Base-by-base conservation (phyloP, 2,113 vertebrate species). In the Rousettus leschenaultii region DNA sequence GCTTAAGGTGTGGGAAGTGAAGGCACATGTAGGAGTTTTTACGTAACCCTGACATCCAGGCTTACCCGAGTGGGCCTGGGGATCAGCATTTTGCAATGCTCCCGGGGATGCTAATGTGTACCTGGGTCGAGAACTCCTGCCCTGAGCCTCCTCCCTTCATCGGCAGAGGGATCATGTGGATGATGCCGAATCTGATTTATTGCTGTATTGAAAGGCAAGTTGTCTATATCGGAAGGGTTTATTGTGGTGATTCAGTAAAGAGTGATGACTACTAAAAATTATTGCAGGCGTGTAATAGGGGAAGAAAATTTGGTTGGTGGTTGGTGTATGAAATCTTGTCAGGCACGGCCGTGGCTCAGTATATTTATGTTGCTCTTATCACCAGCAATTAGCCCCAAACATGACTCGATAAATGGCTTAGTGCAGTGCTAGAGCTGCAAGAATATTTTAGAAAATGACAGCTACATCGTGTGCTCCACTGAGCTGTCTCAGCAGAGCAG, bases 331-430 rank as follows among this genome's bases (percentile, higher is more conserved):
- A 94, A 93, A 91, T 51, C 96, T 80, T 94, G 89, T 96, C 96
- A 86, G 94, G 86, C 89, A 51, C 53, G 95, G 85, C 89, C 95
- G 78, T 84, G 91, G 89, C 63, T 97, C 55, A 43, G 77, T 80
- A 2, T 93, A 91, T 92, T 97, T 97, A 97, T 96, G 97, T 89
- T 86, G 96, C 88, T 97, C 93, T 94, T 97, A 94, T 96, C 91
- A 75, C 95, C 73, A 80, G 95, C 84, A 97, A 91, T 98, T 97
- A 97, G 95, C 91, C 95, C 83, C 86, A 90, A 61, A 89, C 7
- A 30, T 88, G 83, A 78, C 91, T 93, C 7, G 2, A 45, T 96
- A 89, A 84, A 45, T 35, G 94, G 82, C 91, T 65, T 43, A 79
- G 85, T 22, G n/a, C 51, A 19, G 61, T 14, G 77, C 53, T 38